A percentile compares a stretch with the other conserved stretches of the same genome.
Evolutionary conservation across 2,888 invertebrate genomes (phyloP).

Genomic region (Gandaritis pyraliata): DNA sequence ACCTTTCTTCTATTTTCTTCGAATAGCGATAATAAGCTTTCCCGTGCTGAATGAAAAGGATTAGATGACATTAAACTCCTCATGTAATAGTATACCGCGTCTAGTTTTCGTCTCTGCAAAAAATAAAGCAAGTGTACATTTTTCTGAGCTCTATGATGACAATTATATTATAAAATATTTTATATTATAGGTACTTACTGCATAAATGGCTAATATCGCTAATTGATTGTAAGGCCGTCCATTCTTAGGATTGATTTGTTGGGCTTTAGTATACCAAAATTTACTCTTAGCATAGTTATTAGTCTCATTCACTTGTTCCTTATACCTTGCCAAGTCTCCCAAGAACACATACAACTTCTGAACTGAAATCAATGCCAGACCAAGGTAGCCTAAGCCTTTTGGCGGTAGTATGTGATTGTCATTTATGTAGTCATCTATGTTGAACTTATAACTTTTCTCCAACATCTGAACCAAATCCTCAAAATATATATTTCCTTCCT

Average conservation of each 20-base stretch:
- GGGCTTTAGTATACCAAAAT: slow-evolving; percentile 96
- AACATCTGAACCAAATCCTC: slow-evolving; percentile 89
- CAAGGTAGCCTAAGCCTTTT: slow-evolving; percentile 87
- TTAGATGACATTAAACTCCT: slow-evolving; percentile 97
- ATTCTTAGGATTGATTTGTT: slow-evolving; percentile 96
- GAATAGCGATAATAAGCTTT: slow-evolving; percentile 93
- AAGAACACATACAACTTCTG: slow-evolving; percentile 95
- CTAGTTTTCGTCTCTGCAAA: slow-evolving; percentile 94
- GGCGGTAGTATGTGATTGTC: slow-evolving; percentile 84
- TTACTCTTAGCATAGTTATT: slow-evolving; percentile 89
- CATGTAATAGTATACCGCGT: slow-evolving; percentile 99
- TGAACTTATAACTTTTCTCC: slow-evolving; percentile 90
- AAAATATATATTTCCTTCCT: slow-evolving; percentile 92
- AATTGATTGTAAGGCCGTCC: slow-evolving; percentile 98
- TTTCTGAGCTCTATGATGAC: neutral
- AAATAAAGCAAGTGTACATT: slow-evolving; percentile 24
- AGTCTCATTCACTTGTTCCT: slow-evolving; percentile 92
- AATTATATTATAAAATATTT: neutral
- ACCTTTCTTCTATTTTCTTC: slow-evolving; percentile 97
- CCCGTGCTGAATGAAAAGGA: slow-evolving; percentile 96
- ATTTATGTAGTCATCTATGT: slow-evolving; percentile 85
- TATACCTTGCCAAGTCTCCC: slow-evolving; percentile 96
- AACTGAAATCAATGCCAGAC: slow-evolving; percentile 91
- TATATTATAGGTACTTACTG: slow-evolving; percentile 81
- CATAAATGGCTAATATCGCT: slow-evolving; percentile 93